Evolutionary conservation across 2,888 invertebrate genomes (phyloP), one percentile per base, ranked within the genome.

Genomic region (Leptinotarsa haldemani): DNA sequence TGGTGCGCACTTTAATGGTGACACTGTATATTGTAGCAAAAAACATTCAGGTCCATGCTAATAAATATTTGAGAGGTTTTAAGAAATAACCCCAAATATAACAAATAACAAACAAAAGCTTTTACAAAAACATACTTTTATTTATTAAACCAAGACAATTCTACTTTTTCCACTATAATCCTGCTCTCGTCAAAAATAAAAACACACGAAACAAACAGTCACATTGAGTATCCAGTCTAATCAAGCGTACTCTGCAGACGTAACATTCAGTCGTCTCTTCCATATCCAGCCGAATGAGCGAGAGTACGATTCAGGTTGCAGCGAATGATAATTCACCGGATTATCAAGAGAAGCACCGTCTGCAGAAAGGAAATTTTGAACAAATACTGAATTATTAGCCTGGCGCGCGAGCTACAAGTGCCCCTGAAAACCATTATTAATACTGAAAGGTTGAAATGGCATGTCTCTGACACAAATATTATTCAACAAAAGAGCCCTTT

Each of bases 391-490:
- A 52, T 74, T 74, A 74, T 74, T 64, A 73, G 58, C 61, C 69
- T 50, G 58, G 69, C 58, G 81, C 58, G 81, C 79, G 79, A 82
- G 78, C 80, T 77, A 77, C 80, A 81, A 83, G 82, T 83, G 83
- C 80, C 80, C 81, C 77, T 77, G 80, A 73, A 83, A 80, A 78
- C 84, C 80, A 85, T 85, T 85, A 84, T 85, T 85, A 84, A 85
- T 84, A 83, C 79, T 83, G 84, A 83, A 83, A 84, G 61, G 83
- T 84, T 83, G 80, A 83, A 84, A 84, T 83, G 84, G 83, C 83
- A 82, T 84, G 83, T 81, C 80, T 80, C 83, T 84, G 85, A 85
- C 84, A 84, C 84, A 84, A 85, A 85, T 85, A 85, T 85, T 85
- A 84, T 84, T 84, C 82, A 83, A 85, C 85, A 84, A 84, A 84